phyloP scores from a whole-genome alignment of 2,113 vertebrate species.

The Actinemys pallida region DNA sequence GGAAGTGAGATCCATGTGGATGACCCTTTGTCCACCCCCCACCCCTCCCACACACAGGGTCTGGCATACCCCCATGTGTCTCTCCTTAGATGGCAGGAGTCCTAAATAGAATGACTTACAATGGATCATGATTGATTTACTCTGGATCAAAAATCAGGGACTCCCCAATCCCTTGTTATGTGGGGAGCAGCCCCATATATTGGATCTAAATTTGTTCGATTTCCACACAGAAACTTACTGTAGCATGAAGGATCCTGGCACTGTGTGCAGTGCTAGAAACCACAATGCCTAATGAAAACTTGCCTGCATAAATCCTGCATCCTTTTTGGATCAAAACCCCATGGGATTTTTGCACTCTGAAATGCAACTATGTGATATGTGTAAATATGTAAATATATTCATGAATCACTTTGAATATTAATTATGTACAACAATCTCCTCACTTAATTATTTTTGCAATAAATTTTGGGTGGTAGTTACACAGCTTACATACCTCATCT shows the following conservation, averaged over 20 bases:
- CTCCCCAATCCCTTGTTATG: background rate
- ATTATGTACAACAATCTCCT: constrained; percentile 3
- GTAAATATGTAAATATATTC: constrained; percentile 2
- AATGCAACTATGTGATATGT: background rate
- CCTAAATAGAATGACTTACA: background rate
- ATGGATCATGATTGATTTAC: background rate
- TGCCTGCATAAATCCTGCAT: background rate
- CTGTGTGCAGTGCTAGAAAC: background rate
- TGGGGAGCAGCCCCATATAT: background rate
- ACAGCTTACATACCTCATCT: background rate
- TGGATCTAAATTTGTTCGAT: background rate
- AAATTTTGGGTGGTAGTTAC: constrained; percentile 33
- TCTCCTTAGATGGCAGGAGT: background rate
- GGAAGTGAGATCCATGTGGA: background rate
- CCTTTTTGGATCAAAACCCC: background rate
- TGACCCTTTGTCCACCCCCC: background rate
- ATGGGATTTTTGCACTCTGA: background rate
- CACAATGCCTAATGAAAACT: background rate
- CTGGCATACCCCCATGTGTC: background rate
- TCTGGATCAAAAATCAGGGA: background rate
- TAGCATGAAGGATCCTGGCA: accelerated
- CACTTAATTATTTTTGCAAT: constrained; percentile 36
- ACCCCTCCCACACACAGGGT: background rate
- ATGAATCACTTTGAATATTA: constrained; percentile 34
- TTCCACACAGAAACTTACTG: background rate